Conservation (phyloP, 2,797 vertebrate genomes). For the Hemitrygon akajei region DNA sequence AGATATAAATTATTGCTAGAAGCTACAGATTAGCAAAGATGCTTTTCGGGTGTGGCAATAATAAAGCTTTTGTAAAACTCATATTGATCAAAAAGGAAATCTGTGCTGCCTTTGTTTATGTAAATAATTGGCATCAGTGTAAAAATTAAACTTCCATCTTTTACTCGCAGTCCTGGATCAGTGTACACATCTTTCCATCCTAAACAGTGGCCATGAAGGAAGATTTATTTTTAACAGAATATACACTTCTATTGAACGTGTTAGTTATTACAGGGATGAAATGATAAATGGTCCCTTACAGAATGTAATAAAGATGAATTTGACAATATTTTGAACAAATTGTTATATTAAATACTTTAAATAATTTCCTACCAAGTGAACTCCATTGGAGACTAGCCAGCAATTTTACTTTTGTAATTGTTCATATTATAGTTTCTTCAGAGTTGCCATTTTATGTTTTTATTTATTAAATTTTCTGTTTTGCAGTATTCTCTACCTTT, state of each 20-base stretch:
- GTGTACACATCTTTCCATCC: not conserved
- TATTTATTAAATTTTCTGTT: conserved; percentile 2
- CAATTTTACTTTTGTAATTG: not conserved
- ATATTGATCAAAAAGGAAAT: not conserved
- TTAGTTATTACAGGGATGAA: conserved; percentile 16
- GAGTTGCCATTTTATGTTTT: not conserved
- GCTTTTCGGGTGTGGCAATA: not conserved
- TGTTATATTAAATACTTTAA: conserved; percentile 5
- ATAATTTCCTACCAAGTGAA: conserved; percentile 19
- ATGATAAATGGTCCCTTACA: conserved; percentile 6
- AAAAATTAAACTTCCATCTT: not conserved
- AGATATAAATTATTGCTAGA: too few relatives aligned
- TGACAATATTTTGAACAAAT: conserved; percentile 5
- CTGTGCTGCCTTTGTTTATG: not conserved
- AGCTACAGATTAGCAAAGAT: not conserved
- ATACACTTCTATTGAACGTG: not conserved
- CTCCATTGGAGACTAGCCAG: not conserved
- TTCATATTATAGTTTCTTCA: not conserved
- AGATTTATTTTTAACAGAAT: not conserved
- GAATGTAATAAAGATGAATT: conserved; percentile 24
- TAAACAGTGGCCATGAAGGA: not conserved
- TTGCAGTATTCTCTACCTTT: conserved; percentile 5
- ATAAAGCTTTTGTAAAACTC: not conserved
- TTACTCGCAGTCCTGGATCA: too few relatives aligned
- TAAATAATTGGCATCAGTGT: not conserved